Conservation (phyloP, 2,888 invertebrate species). For the Allolobophora icterica region DNA sequence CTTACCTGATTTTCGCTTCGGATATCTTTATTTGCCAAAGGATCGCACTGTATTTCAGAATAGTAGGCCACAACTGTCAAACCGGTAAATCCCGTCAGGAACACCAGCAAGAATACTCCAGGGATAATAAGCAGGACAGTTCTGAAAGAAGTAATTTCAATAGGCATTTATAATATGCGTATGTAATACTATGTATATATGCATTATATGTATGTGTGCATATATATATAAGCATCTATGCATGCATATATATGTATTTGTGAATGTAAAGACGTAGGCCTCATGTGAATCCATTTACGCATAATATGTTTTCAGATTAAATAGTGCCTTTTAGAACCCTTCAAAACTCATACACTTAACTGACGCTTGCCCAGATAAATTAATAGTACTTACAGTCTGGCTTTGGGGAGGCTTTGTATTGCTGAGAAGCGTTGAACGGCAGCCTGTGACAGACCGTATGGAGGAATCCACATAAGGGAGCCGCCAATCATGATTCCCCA, state of each 20-base stretch:
- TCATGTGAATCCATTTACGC: no score
- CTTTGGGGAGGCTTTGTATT: background rate
- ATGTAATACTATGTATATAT: no score
- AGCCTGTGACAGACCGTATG: conserved; percentile 37
- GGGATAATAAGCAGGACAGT: background rate
- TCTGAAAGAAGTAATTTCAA: background rate
- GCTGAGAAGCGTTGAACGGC: conserved; percentile 40
- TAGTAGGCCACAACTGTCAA: background rate
- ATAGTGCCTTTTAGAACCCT: no score
- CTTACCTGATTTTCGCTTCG: background rate
- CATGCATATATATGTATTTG: no score
- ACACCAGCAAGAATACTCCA: background rate
- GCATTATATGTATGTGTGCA: no score
- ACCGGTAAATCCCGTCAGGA: background rate
- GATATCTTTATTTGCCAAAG: background rate
- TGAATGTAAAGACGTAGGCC: no score
- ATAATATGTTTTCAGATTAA: no score
- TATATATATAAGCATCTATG: no score
- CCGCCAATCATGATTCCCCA: conserved; percentile 38
- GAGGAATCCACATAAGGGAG: background rate
- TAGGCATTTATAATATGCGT: background rate
- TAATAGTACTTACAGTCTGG: conserved; percentile 38
- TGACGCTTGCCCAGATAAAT: no score
- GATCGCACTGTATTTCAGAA: background rate
- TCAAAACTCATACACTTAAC: no score